phyloP scores from a whole-genome alignment of 2,797 vertebrate species.

The Acestrorhynchus altus region DNA sequence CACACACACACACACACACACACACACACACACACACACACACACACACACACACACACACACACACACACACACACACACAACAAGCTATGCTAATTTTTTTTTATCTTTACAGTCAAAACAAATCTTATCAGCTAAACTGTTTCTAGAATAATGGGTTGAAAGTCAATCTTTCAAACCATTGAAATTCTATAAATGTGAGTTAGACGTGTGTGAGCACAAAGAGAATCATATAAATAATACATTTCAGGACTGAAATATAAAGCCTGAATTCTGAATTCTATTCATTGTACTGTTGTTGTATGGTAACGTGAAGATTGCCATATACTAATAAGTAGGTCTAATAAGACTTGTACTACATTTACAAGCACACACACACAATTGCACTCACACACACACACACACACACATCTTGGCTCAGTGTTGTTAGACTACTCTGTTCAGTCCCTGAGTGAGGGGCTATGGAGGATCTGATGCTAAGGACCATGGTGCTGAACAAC shows the following conservation, averaged over 20 bases:
- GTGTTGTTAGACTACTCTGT: constrained; percentile 62
- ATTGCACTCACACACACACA: constrained; percentile 16
- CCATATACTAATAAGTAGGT: constrained; percentile 12
- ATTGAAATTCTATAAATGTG: background rate
- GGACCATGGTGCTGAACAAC: constrained; percentile 13
- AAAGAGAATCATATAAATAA: background rate
- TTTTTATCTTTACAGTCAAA: constrained; percentile 42
- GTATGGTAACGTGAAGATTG: constrained; percentile 23
- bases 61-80: no score
- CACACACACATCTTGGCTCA: constrained; percentile 51
- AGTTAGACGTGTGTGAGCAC: constrained; percentile 10
- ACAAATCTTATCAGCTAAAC: background rate
- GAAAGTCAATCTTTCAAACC: background rate
- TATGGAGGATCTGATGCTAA: constrained; percentile 43
- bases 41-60: no score
- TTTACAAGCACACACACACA: no score
- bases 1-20: no score
- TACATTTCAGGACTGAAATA: background rate
- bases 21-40: no score
- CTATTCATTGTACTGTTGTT: background rate
- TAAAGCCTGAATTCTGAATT: background rate
- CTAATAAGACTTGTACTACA: constrained; percentile 33
- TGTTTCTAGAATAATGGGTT: background rate
- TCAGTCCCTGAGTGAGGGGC: constrained; percentile 64
- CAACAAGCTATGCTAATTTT: constrained; percentile 48